Evolutionary conservation across 1,140 invertebrate species (phyloP), one percentile per base, ranked within the genome.

Genomic region (Heliconius hermathena): DNA sequence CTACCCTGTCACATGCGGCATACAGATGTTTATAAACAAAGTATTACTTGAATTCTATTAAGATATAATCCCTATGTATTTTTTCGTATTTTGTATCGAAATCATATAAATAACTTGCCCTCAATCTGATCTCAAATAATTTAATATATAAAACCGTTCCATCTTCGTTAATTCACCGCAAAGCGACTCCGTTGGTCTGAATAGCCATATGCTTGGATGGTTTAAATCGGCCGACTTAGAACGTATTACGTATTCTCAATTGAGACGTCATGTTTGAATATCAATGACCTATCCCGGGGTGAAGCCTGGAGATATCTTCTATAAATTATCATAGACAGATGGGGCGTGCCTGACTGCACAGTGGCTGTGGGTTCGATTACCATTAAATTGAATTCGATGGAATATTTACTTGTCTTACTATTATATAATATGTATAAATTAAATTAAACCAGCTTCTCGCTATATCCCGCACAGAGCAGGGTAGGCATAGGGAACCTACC

Each of bases 231-330:
- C 46, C n/a, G 46, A 73, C 72, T 73, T 73, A 46, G 72, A 73
- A 46, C 72, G 41, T 73, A 73, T 73, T 73, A 73, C 38, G 72
- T 38, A 26, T 46, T 46, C 29, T 36, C 71, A 41, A 57, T 79
- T 74, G 78, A 71, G 73, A 71, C 73, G 57, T 78, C 77, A 73
- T 74, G 77, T 79, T 79, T 74, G 78, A 73, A 79, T 79, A 66
- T 79, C 71, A 79, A 79, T 79, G 78, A 38, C 22, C 73, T 49
- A 54, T 41, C 33, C n/a, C 22, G 60, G 5, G 60, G 60, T 70
- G 72, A 46, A 18, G 36, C 46, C 46, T 73, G 36, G 20, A 73
- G 72, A 46, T 72, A 57, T 22, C n/a, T 22, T 66, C 60, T 26
- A 66, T 13, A 29, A 29, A 66, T 66, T 66, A 66, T 29, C 60